A percentile compares a stretch with the other conserved stretches of the same genome.
These are phyloP conservation scores for Paracyprichromis sp. DNA, from an alignment of 2,113 vertebrate genomes.

Conservation along the genomic window DNA sequence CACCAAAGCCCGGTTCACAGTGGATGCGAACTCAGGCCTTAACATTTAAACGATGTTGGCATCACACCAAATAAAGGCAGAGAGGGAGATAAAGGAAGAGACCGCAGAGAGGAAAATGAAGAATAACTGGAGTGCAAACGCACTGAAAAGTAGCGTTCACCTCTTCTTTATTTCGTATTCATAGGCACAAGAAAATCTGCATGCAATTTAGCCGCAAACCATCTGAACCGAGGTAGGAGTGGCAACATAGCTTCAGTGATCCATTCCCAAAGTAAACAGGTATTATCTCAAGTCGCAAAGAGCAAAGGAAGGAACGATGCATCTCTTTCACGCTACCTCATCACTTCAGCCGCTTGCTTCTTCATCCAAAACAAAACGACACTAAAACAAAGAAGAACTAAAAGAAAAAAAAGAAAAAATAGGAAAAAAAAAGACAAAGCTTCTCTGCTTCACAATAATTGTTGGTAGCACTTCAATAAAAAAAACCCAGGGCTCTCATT, in stretches of 20 bases:
- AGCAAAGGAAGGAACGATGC: constrained; percentile 9
- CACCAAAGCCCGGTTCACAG: not conserved
- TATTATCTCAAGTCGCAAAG: constrained; percentile 38
- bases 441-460: constrained; percentile 10
- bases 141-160: not conserved
- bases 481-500: not conserved
- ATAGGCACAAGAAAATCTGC: constrained; percentile 28
- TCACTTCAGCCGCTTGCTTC: constrained; percentile 1
- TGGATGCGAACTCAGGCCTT: not conserved
- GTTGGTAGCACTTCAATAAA: constrained; percentile 30
- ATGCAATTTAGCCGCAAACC: constrained; percentile 3
- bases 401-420: not conserved
- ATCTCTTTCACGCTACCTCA: constrained; percentile 7
- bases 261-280: constrained; percentile 36
- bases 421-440: not conserved
- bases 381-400: not conserved
- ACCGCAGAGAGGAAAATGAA: not conserved
- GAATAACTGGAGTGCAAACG: not conserved
- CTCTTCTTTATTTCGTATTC: constrained; percentile 23
- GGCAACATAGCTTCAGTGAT: not conserved
- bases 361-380: not conserved
- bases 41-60: not conserved
- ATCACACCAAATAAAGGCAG: not conserved
- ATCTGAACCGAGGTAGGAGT: not conserved
- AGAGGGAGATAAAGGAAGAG: not conserved